Base-by-base conservation (phyloP, 1,140 invertebrate genomes). In the Telenomus remus region DNA sequence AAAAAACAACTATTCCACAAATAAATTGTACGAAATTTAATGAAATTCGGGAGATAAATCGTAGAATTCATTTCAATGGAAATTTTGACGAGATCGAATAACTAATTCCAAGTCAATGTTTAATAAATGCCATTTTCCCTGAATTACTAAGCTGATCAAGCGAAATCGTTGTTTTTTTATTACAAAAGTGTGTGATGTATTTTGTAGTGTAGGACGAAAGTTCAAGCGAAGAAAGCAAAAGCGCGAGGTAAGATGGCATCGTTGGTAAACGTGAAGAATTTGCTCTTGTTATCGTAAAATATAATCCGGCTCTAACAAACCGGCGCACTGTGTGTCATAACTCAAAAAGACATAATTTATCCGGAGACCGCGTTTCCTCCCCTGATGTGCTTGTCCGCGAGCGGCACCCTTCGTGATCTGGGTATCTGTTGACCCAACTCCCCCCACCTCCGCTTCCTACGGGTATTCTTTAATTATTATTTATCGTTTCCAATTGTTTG, bases 381-480 rank as follows among this genome's bases (percentile, higher is more conserved):
- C 65, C 43, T 19, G 47, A 51, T 63, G 61, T 42, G 57, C 42
- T 59, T 53, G 35, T 66, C 42, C 74, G 56, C 66, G n/a, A n/a
- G 14, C 63, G 49, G 44, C 53, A 68, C 51, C 64, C 57, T 66
- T 15, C 59, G 37, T 53, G 37, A 43, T 46, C 50, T 42, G 54
- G 27, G 43, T 54, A 51, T 56, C 46, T 48, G 44, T 37, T 13
- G 27, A 43, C 19, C 53, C 47, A 4, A 5, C 13, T 13, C 16
- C 44, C 54, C 49, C 47, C 51, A 4, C 44, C 48, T 27, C 6
- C 19, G 1, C 19, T 27, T 27, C 49, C 47, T 57, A 4, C 44
- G 43, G 54, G 47, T 54, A 63, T 71, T 71, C 79, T 81, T 79
- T 81, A 82, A 82, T 82, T 82, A 82, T 81, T 82, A 81, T 82